Base-by-base conservation (phyloP, 2,113 vertebrate species). In the Ochotona princeps region DNA sequence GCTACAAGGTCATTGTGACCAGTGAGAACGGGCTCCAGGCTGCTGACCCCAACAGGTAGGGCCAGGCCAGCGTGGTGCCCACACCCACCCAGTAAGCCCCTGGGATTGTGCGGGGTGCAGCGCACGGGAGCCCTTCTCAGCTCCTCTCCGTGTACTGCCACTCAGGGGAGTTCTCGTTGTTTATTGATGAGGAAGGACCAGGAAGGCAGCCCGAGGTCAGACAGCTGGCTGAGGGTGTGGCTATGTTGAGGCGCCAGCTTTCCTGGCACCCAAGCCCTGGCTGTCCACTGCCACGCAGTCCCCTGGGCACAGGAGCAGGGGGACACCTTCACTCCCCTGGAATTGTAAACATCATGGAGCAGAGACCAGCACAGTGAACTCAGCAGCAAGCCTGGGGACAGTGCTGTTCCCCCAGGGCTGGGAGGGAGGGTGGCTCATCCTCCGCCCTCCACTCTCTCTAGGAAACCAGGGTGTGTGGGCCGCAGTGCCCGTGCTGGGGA, bases 1-100 rank as follows among this genome's bases (percentile, higher is more conserved):
- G 97, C 79, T 98, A 97, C 95, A 99, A 99, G 97, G 99, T 99
- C 84, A 98, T 99, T 0, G 97, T 99, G 70, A 99, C 99, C 61
- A 97, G 98, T 6, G 98, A 99, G 73, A 97, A 95, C 15, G 99
- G 99, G 1, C 98, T 99, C 92, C 98, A 96, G 54, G 98, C 97
- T 0, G 97, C 98, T 2, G 97, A 98, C 91, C 98, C 99, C 0
- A 96, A 96, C 92, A 99, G 99, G 99, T 99, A 93, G 95, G 97
- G 47, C 26, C 28, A 7, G 0, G 0, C 51, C 38, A 6, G 38
- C 3, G 38, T 6, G 38, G 38, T 44, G 38, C 38, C 38, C 38
- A 44, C 38, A 44, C 38, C 38, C 38, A 44, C 38, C 38, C 38
- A 6, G 4, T 3, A 44, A 44, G 38, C 38, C 38, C 38, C 38